phyloP scores from a whole-genome alignment of 2,888 invertebrate species.

The Lagria hirta region DNA sequence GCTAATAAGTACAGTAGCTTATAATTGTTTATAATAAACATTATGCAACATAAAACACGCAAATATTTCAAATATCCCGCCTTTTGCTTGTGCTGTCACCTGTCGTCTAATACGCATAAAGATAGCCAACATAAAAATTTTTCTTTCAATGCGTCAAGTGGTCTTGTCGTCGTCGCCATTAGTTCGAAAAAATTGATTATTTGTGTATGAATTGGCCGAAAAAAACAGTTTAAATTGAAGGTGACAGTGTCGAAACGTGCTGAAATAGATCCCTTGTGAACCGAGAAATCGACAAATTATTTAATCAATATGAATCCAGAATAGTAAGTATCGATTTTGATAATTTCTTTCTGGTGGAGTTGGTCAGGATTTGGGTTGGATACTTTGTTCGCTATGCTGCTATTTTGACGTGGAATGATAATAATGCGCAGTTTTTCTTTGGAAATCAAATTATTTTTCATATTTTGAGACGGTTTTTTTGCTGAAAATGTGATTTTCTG shows the following conservation, averaged over 20 bases:
- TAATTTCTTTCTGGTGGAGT: conserved; percentile 42
- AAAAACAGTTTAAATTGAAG: conserved; percentile 34
- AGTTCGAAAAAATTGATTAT: conserved; percentile 51
- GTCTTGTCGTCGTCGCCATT: conserved; percentile 48
- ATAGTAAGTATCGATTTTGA: conserved; percentile 73
- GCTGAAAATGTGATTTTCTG: too few species aligned
- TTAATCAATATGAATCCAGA: conserved; percentile 74
- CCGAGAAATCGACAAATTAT: too few species aligned
- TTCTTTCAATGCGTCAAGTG: conserved; percentile 41
- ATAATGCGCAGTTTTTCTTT: conserved; percentile 41
- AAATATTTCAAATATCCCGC: too few species aligned
- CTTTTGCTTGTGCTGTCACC: conserved; percentile 17
- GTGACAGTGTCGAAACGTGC: conserved; percentile 32
- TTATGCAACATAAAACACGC: too few species aligned
- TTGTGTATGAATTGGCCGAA: conserved; percentile 44
- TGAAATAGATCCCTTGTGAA: too few species aligned
- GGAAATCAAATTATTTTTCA: too few species aligned
- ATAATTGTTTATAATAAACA: too few species aligned
- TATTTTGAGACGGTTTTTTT: too few species aligned
- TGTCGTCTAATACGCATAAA: too few species aligned
- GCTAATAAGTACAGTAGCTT: too few species aligned
- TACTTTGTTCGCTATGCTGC: too few species aligned
- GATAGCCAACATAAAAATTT: too few species aligned
- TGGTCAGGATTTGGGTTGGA: conserved; percentile 39
- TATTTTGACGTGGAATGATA: conserved; percentile 38